Evolutionary conservation across 2,797 vertebrate species (phyloP), one percentile per base, ranked within the genome.

Genomic region (Siniperca scherzeri): DNA sequence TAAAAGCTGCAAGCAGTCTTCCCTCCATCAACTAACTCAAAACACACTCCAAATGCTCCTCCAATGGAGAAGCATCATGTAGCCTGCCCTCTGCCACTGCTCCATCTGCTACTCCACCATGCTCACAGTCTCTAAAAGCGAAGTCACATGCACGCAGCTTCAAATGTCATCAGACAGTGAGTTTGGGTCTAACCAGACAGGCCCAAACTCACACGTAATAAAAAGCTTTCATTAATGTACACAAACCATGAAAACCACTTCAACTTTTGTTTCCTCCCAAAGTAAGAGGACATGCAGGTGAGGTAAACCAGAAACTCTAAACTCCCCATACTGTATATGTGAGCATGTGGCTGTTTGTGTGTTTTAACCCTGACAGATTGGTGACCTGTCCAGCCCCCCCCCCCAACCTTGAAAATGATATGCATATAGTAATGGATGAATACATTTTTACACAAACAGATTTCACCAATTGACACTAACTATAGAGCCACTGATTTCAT

Each of bases 21-120:
- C 5, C 14, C 22, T 67, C 61, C 62, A 52, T 67, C 17, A n/a
- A 17, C 21, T 12, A 30, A 33, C 52, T 52, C 21, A 68, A 68
- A 62, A 68, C 50, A 22, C 59, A 70, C n/a, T 21, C 17, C 38
- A 53, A 70, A 59, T 67, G 40, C 14, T 30, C 38, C 57, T 44
- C 55, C 27, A 42, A 14, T 62, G 19, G 57, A 77, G 55, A 50
- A 22, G 14, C 53, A 56, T 66, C 42, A 55, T 33, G 33, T 50
- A 46, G 38, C 25, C 60, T 80, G 60, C 46, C 25, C 57, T 69
- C 38, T 77, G 70, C 50, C 67, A 62, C 55, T n/a, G 33, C 25
- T 79, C 68, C 77, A 85, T 83, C 77, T 74, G 78, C 61, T 65
- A 5, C 67, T 69, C 44, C 44, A 74, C 8, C 10, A 40, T 21